phyloP scores from a whole-genome alignment of 2,888 invertebrate genomes.

The Acronicta alni region DNA sequence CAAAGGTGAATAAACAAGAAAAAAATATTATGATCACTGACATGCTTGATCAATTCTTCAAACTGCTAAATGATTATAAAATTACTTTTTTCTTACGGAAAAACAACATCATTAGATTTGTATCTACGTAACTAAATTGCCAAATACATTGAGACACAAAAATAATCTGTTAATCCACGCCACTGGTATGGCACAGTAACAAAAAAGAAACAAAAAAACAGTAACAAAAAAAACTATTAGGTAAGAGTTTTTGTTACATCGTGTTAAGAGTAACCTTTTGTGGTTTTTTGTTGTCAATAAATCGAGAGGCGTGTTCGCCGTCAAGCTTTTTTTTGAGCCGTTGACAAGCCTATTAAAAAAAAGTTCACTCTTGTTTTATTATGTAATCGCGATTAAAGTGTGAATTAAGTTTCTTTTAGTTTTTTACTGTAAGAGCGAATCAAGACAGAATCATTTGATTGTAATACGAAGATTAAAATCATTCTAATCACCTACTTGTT shows the following conservation, averaged over 20 bases:
- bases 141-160: conserved; percentile 14
- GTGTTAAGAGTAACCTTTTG: conserved; percentile 53
- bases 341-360: conserved; percentile 58
- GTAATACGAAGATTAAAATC: too few relatives aligned
- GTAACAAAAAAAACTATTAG: conserved; percentile 1
- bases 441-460: too few relatives aligned
- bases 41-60: conserved; percentile 30
- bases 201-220: not conserved
- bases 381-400: not conserved
- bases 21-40: conserved; percentile 21
- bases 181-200: conserved; percentile 19
- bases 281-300: conserved; percentile 59
- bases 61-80: conserved; percentile 14
- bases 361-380: conserved; percentile 24
- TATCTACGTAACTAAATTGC: conserved; percentile 19
- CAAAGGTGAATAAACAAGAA: conserved; percentile 11
- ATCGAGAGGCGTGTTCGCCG: conserved; percentile 60
- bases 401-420: conserved; percentile 33
- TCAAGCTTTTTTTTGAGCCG: conserved; percentile 56
- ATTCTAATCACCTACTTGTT: too few relatives aligned
- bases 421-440: conserved; percentile 1
- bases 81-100: conserved; percentile 20
- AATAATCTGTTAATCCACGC: conserved; percentile 20
- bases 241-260: conserved; percentile 32
- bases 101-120: conserved; percentile 34